A percentile compares a stretch with the other conserved stretches of the same genome.
Conservation (phyloP, 2,888 invertebrate species). For the Campoplex nolae region DNA sequence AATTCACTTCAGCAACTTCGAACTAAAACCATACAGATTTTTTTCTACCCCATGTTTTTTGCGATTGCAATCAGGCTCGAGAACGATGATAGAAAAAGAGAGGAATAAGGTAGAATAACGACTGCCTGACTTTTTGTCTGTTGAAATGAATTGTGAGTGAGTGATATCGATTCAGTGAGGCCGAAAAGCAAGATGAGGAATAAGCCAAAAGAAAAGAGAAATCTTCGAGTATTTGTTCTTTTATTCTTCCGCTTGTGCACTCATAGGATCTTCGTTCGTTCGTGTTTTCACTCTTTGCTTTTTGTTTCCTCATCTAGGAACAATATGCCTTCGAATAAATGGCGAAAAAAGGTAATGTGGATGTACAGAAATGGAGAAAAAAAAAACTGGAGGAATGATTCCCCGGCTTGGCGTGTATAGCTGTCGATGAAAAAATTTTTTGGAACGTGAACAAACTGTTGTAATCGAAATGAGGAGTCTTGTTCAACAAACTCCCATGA, state of each 20-base stretch:
- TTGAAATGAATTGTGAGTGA: conserved; percentile 2
- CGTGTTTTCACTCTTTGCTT: conserved; percentile 9
- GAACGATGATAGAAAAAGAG: background rate
- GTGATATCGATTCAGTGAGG: conserved; percentile 11
- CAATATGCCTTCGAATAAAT: conserved; percentile 2
- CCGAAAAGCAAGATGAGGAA: conserved; percentile 7
- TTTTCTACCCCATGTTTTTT: background rate
- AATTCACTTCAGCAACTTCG: background rate
- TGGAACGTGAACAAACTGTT: background rate
- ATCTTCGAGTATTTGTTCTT: conserved; percentile 16
- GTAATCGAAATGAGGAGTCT: background rate
- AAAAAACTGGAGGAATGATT: background rate
- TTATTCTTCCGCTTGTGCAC: background rate
- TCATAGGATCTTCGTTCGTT: background rate
- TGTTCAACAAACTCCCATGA: background rate
- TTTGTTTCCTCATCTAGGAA: conserved; percentile 16
- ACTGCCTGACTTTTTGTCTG: background rate
- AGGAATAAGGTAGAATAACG: background rate
- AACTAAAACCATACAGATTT: background rate
- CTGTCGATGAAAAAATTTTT: conserved; percentile 7
- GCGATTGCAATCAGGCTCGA: background rate
- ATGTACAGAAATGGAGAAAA: background rate
- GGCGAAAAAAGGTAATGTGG: background rate
- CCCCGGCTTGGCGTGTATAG: background rate
- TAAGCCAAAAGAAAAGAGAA: conserved; percentile 12